Base-by-base conservation (phyloP, 2,888 invertebrate species). In the Pseudococcus viburni region DNA sequence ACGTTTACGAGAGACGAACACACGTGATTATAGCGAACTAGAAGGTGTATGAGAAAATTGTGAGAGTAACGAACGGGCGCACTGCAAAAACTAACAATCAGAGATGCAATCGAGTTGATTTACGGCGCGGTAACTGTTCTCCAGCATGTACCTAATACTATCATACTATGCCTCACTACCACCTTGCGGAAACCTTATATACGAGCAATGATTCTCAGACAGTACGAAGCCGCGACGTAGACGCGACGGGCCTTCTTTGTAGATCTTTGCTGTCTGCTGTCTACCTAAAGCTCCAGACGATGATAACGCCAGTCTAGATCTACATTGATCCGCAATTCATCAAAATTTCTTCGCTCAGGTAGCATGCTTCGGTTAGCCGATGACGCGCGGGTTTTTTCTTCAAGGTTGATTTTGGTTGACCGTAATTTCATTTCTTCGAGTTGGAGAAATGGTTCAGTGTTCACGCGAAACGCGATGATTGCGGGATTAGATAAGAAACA, bases 31-130 rank as follows among this genome's bases (percentile, higher is more conserved):
- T 33, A 80, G 42, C 80, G 80, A 80, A 80, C 80, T 80, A 42
- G 39, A 15, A 59, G 19, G 59, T 59, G 80, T 80, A 80, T 42
- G 80, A 80, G 80, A 80, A 80, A 80, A 80, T 80, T 80, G 80
- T 80, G 80, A 80, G 80, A 80, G 80, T 80, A 80, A 77, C 77
- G 77, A 77, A 9, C 80, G 80, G 42, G 80, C 80, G 42, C 80
- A 42, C 80, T 80, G 80, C 80, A 80, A 80, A 73, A 80, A 80
- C 80, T 80, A 80, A 80, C 80, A 80, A 80, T 80, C 80, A 80
- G 19, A 80, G 80, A 80, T 80, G 80, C 80, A 80, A 80, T 80
- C 80, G 80, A 80, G 80, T 80, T 80, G 80, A 80, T 80, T 80
- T 80, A 80, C 80, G 3, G 39, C 73, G 77, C 80, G 80, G 80